These are phyloP conservation scores for Drosophila lacteicornis DNA, from an alignment of 1,140 invertebrate species.

Conservation along the genomic window DNA sequence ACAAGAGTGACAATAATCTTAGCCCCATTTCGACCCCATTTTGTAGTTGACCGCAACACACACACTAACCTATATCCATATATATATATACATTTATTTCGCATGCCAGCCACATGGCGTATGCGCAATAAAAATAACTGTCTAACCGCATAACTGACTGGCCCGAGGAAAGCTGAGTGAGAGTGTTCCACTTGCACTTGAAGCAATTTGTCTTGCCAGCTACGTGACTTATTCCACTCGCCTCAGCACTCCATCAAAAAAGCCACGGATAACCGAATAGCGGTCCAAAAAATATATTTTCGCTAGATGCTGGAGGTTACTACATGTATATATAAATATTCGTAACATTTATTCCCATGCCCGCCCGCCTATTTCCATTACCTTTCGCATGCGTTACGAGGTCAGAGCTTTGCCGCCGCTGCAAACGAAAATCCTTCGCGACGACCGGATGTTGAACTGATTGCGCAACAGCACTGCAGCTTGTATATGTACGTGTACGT, in stretches of 20 bases:
- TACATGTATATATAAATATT: neutral
- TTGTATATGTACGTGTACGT: conserved; percentile 5
- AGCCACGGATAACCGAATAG: conserved; percentile 27
- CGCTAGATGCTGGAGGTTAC: conserved; percentile 28
- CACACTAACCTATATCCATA: conserved; percentile 28
- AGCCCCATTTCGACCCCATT: conserved; percentile 51
- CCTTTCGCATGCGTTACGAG: conserved; percentile 59
- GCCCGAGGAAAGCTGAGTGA: conserved; percentile 31
- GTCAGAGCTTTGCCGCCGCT: conserved; percentile 51
- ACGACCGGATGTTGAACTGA: conserved; percentile 64
- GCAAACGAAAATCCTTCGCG: conserved; percentile 43
- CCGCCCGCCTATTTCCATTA: conserved; percentile 47
- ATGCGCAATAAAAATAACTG: conserved; percentile 82
- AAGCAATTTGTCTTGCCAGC: conserved; percentile 77
- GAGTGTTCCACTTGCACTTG: conserved; percentile 62
- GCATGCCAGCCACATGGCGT: conserved; percentile 56
- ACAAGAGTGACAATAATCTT: conserved; percentile 39
- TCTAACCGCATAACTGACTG: conserved; percentile 57
- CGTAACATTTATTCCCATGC: conserved; percentile 6
- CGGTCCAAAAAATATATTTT: conserved; percentile 26
- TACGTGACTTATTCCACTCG: conserved; percentile 72
- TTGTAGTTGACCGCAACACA: conserved; percentile 66
- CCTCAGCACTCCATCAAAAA: conserved; percentile 35
- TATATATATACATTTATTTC: conserved; percentile 34
- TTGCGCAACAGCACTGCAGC: conserved; percentile 65